Conservation (phyloP, 2,797 vertebrate species). For the Spatula versicolor region DNA sequence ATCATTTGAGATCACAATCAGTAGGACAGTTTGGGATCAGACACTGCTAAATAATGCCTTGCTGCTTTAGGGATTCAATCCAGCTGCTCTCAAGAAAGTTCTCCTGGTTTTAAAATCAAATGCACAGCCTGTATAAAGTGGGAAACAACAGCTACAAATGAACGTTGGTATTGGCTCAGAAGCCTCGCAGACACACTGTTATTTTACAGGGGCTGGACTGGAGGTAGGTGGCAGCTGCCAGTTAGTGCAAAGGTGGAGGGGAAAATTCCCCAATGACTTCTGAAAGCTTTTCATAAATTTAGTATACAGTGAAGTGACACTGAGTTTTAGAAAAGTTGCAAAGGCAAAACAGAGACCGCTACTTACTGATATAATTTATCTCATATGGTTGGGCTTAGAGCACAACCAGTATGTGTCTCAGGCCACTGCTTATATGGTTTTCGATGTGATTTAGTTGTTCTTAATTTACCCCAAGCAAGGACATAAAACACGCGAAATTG, state of each 20-base stretch:
- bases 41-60: neutral
- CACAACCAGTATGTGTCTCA: neutral
- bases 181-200: neutral
- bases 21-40: neutral
- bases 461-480: neutral
- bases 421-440: neutral
- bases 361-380: neutral
- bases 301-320: neutral
- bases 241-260: neutral
- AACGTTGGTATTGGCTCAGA: neutral
- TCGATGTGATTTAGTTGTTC: neutral
- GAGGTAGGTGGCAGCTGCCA: rapidly evolving
- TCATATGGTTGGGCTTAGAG: neutral
- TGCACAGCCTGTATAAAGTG: neutral
- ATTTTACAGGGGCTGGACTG: neutral
- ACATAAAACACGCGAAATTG: neutral
- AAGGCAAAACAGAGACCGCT: neutral
- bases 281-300: neutral
- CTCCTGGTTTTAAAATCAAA: slow-evolving; percentile 16
- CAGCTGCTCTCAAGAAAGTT: neutral
- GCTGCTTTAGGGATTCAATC: neutral
- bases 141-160: slow-evolving; percentile 6
- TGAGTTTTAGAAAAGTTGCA: neutral
- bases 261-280: neutral
- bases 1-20: neutral